phyloP scores from a whole-genome alignment of 2,888 invertebrate species.

The Phalangium opilio region DNA sequence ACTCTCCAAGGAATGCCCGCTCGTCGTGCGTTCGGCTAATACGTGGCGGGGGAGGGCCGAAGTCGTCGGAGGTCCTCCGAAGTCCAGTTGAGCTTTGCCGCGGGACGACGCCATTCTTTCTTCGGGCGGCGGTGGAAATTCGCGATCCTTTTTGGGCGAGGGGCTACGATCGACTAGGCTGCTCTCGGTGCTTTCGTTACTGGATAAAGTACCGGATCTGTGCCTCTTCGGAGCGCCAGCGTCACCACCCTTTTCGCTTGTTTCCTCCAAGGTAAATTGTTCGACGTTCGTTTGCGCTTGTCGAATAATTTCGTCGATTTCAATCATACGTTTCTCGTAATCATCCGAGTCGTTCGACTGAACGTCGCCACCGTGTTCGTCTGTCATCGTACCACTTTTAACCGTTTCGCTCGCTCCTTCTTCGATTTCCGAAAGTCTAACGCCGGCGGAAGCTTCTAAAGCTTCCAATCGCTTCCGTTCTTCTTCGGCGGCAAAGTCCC shows the following conservation, averaged over 20 bases:
- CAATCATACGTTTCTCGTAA: constrained; percentile 48
- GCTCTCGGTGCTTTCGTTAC: constrained; percentile 25
- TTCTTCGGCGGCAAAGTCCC: constrained; percentile 46
- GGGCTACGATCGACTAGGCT: constrained; percentile 36
- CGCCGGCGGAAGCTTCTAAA: constrained; percentile 72
- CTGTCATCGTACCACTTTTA: constrained; percentile 44
- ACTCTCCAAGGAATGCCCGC: constrained; percentile 12
- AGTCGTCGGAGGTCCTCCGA: constrained; percentile 16
- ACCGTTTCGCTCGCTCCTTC: constrained; percentile 34
- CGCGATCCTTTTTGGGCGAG: constrained; percentile 7
- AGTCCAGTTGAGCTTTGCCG: constrained; percentile 35
- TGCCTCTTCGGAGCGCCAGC: too few species aligned
- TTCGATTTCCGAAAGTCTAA: constrained; percentile 42
- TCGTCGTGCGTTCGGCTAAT: constrained; percentile 6
- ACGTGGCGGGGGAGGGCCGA: constrained; percentile 10
- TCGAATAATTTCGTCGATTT: constrained; percentile 50
- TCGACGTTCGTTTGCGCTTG: constrained; percentile 51
- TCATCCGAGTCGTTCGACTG: constrained; percentile 38
- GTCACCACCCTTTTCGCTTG: too few species aligned
- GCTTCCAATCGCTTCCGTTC: constrained; percentile 70
- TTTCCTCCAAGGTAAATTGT: constrained; percentile 32
- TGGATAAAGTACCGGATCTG: too few species aligned
- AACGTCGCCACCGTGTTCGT: constrained; percentile 11
- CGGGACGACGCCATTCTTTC: too few species aligned
- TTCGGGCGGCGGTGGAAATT: background rate